Base-by-base conservation (phyloP, 2,797 vertebrate genomes). In the Acipenser ruthenus region DNA sequence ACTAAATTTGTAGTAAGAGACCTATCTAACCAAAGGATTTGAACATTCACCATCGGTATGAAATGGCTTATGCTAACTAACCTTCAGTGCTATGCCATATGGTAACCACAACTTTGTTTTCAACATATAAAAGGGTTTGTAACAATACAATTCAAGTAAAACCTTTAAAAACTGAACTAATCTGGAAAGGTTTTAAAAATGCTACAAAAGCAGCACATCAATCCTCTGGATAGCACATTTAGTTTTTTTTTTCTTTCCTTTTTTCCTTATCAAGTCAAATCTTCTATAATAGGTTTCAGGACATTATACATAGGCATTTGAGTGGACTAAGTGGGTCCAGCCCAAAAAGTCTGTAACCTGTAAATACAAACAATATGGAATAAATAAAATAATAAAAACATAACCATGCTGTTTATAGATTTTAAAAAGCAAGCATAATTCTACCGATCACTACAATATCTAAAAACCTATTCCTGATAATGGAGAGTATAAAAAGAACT, bases 261-360 rank as follows among this genome's bases (percentile, higher is more conserved):
- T 80, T 78, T 72, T 75, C 78, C 76, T 78, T 49, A 58, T 55
- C 55, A 58, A 78, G 76, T 74, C 63, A 70, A 82, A 71, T 60
- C 65, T 69, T 69, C 82, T 80, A 73, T 69, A 78, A 74, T 76
- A 79, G 82, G 76, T 74, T 74, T 75, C 78, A 65, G 71, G 80
- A 79, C 75, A 76, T 77, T 60, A 77, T 15, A 74, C 67, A 78
- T 10, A 71, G 65, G 68, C 69, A 70, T 73, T 79, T 73, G 75
- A 83, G 74, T 82, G 83, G 75, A 81, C 74, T 10, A 73, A 84
- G 76, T 80, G 92, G 91, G 85, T 84, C 93, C 92, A 78, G 91
- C 89, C 92, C 89, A 84, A 75, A 74, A 69, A 74, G 77, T 88
- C 87, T 92, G 87, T 80, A 91, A 79, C 87, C 89, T 74, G 87